Evolutionary conservation across 2,888 invertebrate genomes (phyloP), one percentile per base, ranked within the genome.

Genomic region (Busseola fusca): DNA sequence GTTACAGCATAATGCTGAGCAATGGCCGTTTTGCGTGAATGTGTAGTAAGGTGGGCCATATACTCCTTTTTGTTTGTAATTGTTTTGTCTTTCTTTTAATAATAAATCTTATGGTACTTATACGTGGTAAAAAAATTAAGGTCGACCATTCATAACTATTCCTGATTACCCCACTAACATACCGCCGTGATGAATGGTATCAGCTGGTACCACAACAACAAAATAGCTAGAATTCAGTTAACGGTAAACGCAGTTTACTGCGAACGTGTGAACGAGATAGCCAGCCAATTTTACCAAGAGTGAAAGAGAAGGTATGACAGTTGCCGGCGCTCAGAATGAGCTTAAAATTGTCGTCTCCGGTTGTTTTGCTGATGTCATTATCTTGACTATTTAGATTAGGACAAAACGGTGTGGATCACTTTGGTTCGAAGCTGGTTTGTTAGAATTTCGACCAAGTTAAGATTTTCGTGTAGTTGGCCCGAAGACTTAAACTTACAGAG

Each of bases 311-410:
- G 12, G 52, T 0, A 18, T 1, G 10, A 50, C 7, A 10, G 30
- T 45, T 25, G 57, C 7, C 30, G 18, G 14, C 48, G 14, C 14
- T 40, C 37, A 34, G 65, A 72, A 72, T 69, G 68, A 59, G 54
- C 59, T 69, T 67, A 60, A 81, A 72, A 81, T 54, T 70, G 57
- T 58, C 57, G 64, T 77, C 84, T 81, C 78, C 68, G 82, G 82
- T 72, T 27, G n/a, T 81, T 71, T 67, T 14, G 56, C 56, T 64
- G 81, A 68, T 60, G 81, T 81, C 78, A 81, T 69, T 81, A 64
- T 60, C 57, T 59, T 64, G 42, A 48, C 30, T 66, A 58, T 69
- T 69, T 25, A 58, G 66, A 74, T 64, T 54, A 27, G 30, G 25
- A 52, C 54, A 73, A 52, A 59, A 79, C 27, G 48, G 25, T 60